These are phyloP conservation scores for Pangasius djambal DNA, from an alignment of 2,797 vertebrate species.

Conservation along the genomic window DNA sequence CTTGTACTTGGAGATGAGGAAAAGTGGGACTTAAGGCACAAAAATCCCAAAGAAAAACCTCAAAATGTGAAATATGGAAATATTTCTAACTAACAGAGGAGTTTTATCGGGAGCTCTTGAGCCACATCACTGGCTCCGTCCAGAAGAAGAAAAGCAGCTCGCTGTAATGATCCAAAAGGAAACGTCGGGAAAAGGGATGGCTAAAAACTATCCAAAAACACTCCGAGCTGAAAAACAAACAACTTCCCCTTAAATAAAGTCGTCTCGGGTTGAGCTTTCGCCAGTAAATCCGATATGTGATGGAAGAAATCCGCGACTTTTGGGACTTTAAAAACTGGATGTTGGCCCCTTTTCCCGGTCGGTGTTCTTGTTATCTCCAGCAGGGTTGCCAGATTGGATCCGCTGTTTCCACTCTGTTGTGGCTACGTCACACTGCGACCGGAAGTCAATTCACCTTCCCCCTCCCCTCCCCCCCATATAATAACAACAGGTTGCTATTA, in stretches of 20 bases:
- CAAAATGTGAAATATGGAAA: background rate
- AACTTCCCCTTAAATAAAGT: no score
- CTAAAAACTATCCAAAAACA: conserved; percentile 15
- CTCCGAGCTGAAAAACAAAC: conserved; percentile 3
- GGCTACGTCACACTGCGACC: background rate
- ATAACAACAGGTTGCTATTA: background rate
- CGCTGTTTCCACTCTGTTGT: background rate
- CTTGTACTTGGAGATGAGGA: conserved; percentile 16
- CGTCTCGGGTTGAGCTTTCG: background rate
- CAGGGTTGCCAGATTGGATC: conserved; percentile 26
- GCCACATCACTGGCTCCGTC: conserved; percentile 64
- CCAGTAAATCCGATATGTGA: background rate
- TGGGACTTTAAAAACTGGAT: conserved; percentile 26
- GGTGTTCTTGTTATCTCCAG: background rate
- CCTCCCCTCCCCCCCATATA: no score
- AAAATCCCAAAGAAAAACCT: conserved; percentile 36
- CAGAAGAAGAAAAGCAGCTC: conserved; percentile 41
- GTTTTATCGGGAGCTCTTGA: conserved; percentile 41
- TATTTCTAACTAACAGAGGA: background rate
- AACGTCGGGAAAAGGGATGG: conserved; percentile 59
- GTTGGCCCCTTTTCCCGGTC: conserved; percentile 43
- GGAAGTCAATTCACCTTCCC: background rate
- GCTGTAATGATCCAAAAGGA: conserved; percentile 20
- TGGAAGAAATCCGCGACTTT: background rate
- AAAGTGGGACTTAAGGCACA: conserved; percentile 19